Evolutionary conservation across 92 coral and sea anemone species (phyloP).

Genomic region (Epizoanthus rinbou): DNA sequence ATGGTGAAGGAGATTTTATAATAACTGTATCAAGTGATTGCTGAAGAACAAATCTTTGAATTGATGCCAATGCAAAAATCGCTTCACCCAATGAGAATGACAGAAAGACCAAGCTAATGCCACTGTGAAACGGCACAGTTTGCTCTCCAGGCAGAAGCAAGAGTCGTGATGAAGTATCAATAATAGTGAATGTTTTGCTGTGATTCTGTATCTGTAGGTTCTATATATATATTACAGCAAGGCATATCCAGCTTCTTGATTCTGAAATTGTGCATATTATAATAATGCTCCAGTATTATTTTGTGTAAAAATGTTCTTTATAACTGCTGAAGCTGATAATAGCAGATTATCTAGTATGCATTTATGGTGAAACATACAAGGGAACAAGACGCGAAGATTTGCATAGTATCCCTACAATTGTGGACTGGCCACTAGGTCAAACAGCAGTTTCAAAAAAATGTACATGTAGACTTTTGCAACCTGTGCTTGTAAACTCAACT

Average conservation of each 20-base stretch:
- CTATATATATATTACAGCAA: background rate
- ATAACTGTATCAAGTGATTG: slow-evolving; percentile 4
- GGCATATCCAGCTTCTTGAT: background rate
- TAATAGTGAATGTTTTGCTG: too few relatives aligned
- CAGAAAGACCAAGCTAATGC: background rate
- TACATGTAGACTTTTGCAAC: too few relatives aligned
- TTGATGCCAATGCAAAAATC: slow-evolving; percentile 9
- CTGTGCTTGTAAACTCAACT: too few relatives aligned
- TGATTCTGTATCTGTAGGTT: slow-evolving; percentile 3
- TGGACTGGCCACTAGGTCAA: background rate
- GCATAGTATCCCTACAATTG: background rate
- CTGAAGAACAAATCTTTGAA: slow-evolving; percentile 20
- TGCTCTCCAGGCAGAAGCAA: too few relatives aligned
- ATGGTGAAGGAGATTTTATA: slow-evolving; percentile 54
- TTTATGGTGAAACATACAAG: slow-evolving; percentile 9
- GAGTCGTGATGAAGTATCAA: too few relatives aligned
- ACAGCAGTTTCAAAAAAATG: too few relatives aligned
- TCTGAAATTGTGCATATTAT: slow-evolving; percentile 9
- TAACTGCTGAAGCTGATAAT: background rate
- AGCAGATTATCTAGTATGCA: background rate
- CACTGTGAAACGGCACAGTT: slow-evolving; percentile 1
- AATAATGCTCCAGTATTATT: background rate
- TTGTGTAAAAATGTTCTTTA: slow-evolving; percentile 2
- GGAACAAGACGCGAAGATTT: background rate
- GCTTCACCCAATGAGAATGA: slow-evolving; percentile 2